These are phyloP conservation scores for Bombyx mandarina DNA, from an alignment of 1,140 invertebrate species.

Conservation along the genomic window DNA sequence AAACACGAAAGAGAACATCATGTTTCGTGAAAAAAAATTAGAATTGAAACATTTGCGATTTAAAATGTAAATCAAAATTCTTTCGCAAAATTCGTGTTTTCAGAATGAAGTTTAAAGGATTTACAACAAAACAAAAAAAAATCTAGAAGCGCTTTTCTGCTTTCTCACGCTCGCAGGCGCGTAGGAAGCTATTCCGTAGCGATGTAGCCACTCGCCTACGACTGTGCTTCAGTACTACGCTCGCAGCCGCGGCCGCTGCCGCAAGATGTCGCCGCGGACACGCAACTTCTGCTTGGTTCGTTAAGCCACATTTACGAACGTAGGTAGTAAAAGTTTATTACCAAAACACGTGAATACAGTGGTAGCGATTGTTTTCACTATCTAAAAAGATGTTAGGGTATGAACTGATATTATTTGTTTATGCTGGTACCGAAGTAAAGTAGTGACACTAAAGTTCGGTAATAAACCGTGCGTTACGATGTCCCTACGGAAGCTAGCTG, in stretches of 20 bases:
- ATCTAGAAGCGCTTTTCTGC: too few relatives aligned
- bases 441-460: too few relatives aligned
- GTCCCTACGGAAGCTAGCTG: too few relatives aligned
- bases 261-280: constrained; percentile 19
- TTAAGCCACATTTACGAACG: constrained; percentile 49
- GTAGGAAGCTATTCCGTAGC: constrained; percentile 20
- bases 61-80: too few relatives aligned
- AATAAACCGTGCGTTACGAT: too few relatives aligned
- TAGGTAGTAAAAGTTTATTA: constrained; percentile 46
- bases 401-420: not conserved
- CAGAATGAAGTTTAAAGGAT: too few relatives aligned
- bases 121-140: too few relatives aligned
- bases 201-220: constrained; percentile 14
- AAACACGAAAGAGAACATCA: too few relatives aligned
- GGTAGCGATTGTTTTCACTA: not conserved
- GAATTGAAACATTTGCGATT: too few relatives aligned
- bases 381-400: constrained; percentile 1
- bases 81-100: too few relatives aligned
- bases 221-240: constrained; percentile 32
- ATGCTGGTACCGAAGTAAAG: too few relatives aligned
- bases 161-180: constrained; percentile 4
- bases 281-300: constrained; percentile 33
- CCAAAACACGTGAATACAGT: constrained; percentile 12
- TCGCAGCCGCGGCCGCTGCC: constrained; percentile 31
- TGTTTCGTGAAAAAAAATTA: too few relatives aligned